A percentile compares a stretch with the other conserved stretches of the same genome.
These are phyloP conservation scores for Petrocephalus microphthalmus DNA, from an alignment of 2,113 vertebrate species.

Conservation along the genomic window DNA sequence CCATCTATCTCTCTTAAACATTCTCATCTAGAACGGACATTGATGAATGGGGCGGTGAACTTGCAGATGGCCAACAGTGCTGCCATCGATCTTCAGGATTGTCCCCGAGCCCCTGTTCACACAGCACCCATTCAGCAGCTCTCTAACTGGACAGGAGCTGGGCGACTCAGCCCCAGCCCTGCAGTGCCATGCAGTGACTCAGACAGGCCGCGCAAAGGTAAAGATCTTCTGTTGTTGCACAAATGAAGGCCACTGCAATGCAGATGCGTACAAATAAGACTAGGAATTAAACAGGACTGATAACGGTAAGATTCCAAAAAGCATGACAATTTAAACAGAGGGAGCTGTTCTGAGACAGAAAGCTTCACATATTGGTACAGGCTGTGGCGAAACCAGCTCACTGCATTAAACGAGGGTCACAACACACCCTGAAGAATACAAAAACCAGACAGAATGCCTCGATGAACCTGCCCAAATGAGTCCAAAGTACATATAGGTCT, in stretches of 20 bases:
- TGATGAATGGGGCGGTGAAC: conserved; percentile 22
- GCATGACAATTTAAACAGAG: neutral
- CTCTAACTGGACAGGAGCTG: neutral
- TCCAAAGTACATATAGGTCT: neutral
- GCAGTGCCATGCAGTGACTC: neutral
- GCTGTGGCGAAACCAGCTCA: neutral
- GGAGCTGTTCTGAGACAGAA: neutral
- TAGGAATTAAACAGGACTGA: neutral
- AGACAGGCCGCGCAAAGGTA: neutral
- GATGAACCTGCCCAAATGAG: neutral
- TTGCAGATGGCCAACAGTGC: conserved; percentile 6
- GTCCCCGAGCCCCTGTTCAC: neutral
- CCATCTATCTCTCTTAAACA: conserved; percentile 18
- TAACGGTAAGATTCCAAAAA: neutral
- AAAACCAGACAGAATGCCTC: neutral
- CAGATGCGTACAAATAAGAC: neutral
- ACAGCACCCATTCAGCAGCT: neutral
- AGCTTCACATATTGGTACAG: neutral
- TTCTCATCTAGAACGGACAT: conserved; percentile 11
- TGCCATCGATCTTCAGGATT: conserved; percentile 20
- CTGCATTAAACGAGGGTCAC: neutral
- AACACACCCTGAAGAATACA: neutral
- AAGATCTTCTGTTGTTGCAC: neutral
- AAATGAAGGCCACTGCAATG: neutral
- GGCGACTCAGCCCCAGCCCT: neutral